A percentile compares a stretch with the other conserved stretches of the same genome.
phyloP scores from a whole-genome alignment of 2,797 vertebrate species.

The Squalus acanthias region DNA sequence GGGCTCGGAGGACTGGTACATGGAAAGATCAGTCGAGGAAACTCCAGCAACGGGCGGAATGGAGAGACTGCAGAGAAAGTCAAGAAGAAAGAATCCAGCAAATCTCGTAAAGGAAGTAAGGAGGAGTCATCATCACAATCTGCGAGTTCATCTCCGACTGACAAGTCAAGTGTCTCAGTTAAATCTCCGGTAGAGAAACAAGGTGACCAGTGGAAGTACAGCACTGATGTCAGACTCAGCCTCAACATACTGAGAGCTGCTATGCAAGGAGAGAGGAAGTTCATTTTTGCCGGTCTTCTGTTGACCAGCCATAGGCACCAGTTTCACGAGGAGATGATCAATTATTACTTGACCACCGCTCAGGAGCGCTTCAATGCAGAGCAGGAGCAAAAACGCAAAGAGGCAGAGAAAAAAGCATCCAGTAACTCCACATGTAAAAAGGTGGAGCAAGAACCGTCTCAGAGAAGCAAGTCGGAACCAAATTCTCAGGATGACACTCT shows the following conservation, averaged over 20 bases:
- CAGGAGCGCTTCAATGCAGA: conserved; percentile 96
- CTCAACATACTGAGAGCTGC: conserved; percentile 95
- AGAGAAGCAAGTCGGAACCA: conserved; percentile 72
- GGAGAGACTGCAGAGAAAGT: conserved; percentile 58
- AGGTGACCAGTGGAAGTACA: conserved; percentile 90
- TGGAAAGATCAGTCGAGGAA: conserved; percentile 85
- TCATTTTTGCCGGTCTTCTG: conserved; percentile 92
- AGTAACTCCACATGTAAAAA: conserved; percentile 58
- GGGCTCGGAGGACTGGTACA: conserved; percentile 92
- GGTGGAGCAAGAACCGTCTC: conserved; percentile 68
- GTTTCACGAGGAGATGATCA: conserved; percentile 99
- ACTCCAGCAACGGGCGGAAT: conserved; percentile 68
- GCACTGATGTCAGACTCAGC: conserved; percentile 96
- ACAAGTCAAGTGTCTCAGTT: conserved; percentile 76
- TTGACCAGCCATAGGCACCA: conserved; percentile 95
- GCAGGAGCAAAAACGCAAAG: conserved; percentile 85
- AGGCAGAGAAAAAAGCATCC: conserved; percentile 63
- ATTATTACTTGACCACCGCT: conserved; percentile 89
- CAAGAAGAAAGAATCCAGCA: conserved; percentile 70
- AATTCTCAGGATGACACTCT: conserved; percentile 82
- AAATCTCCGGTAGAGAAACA: conserved; percentile 71
- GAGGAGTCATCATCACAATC: conserved; percentile 81
- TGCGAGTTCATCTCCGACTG: conserved; percentile 81
- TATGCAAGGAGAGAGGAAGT: conserved; percentile 98
- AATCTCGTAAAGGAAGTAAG: conserved; percentile 83